These are phyloP conservation scores for Varanus salvator DNA, from an alignment of 2,113 vertebrate species.

Conservation along the genomic window DNA sequence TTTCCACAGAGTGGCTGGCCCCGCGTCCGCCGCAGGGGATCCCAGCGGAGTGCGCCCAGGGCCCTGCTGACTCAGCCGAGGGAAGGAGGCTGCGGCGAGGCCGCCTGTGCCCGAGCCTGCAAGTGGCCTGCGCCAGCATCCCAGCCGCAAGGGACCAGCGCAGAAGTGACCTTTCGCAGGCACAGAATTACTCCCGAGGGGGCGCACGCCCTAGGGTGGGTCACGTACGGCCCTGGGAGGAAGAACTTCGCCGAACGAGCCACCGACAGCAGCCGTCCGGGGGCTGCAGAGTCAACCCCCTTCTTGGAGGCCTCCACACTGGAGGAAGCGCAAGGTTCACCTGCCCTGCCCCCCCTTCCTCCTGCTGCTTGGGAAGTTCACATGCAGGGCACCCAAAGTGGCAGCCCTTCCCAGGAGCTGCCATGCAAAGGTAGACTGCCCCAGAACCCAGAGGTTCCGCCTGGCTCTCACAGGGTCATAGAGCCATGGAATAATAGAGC, in stretches of 20 bases:
- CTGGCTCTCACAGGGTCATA: neutral
- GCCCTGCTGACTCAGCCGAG: neutral
- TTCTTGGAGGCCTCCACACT: neutral
- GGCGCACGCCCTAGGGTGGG: no score
- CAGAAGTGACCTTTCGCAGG: no score
- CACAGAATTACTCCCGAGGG: no score
- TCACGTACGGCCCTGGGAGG: neutral
- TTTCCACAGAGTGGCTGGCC: no score
- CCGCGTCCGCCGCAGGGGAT: no score
- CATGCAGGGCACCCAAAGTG: neutral
- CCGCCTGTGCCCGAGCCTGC: neutral
- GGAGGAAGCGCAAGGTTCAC: no score
- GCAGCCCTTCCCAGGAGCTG: neutral
- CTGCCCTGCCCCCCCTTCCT: no score
- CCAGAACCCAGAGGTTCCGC: neutral
- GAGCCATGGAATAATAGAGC: no score
- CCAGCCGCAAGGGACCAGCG: rapidly evolving
- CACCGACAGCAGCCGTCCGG: neutral
- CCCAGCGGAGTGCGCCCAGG: neutral
- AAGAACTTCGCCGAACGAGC: neutral
- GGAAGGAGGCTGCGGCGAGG: no score
- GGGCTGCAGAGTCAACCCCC: neutral
- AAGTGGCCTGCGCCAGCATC: no score
- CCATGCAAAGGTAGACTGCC: neutral
- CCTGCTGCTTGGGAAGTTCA: neutral